phyloP scores from a whole-genome alignment of 2,113 vertebrate species.

The Steatornis caripensis region DNA sequence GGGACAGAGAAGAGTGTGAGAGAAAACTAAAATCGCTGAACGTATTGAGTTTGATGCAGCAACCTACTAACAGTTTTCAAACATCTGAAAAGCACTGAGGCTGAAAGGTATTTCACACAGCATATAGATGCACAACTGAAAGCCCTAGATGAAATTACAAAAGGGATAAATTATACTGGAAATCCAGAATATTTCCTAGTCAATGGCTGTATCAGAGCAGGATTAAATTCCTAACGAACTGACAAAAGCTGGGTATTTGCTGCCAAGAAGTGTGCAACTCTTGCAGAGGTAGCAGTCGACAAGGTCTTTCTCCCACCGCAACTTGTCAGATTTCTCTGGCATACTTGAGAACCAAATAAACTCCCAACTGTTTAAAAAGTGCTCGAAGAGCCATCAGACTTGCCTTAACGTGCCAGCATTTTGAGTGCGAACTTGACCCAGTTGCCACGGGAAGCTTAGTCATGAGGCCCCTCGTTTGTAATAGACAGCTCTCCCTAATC shows the following conservation, averaged over 20 bases:
- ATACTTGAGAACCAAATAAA: neutral
- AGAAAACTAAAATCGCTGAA: neutral
- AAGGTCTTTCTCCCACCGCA: neutral
- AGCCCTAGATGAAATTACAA: neutral
- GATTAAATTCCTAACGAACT: neutral
- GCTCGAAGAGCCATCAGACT: neutral
- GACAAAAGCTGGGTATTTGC: neutral
- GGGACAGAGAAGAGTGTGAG: neutral
- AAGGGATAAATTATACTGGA: neutral
- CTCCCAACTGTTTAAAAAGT: neutral
- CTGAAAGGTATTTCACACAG: neutral
- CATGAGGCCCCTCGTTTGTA: neutral
- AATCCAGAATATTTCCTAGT: neutral
- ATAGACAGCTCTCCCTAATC: neutral
- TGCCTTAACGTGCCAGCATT: neutral
- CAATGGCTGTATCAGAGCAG: neutral
- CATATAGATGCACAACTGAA: neutral
- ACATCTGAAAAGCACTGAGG: neutral
- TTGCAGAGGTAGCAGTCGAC: neutral
- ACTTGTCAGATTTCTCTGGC: neutral
- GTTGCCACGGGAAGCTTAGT: conserved; percentile 3
- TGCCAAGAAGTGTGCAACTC: neutral
- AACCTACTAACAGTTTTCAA: neutral
- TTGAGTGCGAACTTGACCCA: neutral
- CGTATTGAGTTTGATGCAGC: neutral